Evolutionary conservation across 1,140 invertebrate species (phyloP).

Genomic region (Lepidurus apus): DNA sequence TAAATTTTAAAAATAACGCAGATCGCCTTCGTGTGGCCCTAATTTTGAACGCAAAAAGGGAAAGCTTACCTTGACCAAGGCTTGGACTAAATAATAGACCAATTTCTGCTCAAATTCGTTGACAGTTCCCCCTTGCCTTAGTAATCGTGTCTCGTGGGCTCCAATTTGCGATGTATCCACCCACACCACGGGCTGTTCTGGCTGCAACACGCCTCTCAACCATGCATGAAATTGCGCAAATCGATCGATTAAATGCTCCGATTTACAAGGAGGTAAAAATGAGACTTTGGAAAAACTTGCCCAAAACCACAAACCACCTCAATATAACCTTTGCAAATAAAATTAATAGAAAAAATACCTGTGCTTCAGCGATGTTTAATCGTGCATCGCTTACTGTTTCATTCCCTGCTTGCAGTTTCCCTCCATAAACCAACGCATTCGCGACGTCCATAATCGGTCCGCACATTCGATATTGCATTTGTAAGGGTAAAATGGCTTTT

Average conservation of each 20-base stretch:
- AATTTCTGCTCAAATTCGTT: not conserved
- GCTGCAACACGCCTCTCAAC: not conserved
- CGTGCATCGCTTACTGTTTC: not conserved
- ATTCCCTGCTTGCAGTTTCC: not conserved
- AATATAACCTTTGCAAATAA: not conserved
- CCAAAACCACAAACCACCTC: not conserved
- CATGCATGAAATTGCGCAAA: conserved; percentile 3
- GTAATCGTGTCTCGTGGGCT: not conserved
- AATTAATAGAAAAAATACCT: not conserved
- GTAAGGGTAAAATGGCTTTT: not conserved
- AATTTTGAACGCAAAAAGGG: too few species aligned
- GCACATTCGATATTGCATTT: not conserved
- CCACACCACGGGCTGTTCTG: conserved; percentile 1
- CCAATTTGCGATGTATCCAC: conserved; percentile 14
- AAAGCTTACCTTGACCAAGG: not conserved
- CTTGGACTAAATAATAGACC: not conserved
- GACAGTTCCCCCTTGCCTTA: not conserved
- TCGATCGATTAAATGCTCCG: too few species aligned
- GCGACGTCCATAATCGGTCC: not conserved
- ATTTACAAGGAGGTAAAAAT: not conserved
- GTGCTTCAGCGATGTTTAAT: not conserved
- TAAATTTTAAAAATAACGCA: too few species aligned
- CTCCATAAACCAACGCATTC: not conserved
- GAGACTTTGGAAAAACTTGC: not conserved
- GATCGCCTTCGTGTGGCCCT: too few species aligned